Conservation (phyloP, 2,113 vertebrate genomes). For the Centrocercus urophasianus region DNA sequence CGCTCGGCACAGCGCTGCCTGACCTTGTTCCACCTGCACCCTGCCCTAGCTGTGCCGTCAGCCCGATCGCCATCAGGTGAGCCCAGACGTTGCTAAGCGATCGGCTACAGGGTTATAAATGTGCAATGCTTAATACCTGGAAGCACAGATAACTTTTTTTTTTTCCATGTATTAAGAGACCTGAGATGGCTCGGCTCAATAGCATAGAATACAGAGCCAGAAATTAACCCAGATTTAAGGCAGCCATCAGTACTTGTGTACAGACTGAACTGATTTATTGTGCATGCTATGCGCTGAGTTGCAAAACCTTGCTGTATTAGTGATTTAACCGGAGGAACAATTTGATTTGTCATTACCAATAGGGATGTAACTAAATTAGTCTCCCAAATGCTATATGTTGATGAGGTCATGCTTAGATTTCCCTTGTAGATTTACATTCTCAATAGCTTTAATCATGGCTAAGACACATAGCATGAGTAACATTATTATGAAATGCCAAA, state of each 20-base stretch:
- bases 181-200: background rate
- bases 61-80: constrained; percentile 33
- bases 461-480: constrained; percentile 16
- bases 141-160: background rate
- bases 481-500: constrained; percentile 22
- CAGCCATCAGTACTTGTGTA: background rate
- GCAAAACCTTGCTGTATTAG: constrained; percentile 36
- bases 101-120: constrained; percentile 35
- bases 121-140: constrained; percentile 20
- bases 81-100: constrained; percentile 49
- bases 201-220: background rate
- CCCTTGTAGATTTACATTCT: constrained; percentile 54
- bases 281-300: background rate
- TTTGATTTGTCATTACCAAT: constrained; percentile 70
- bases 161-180: background rate
- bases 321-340: constrained; percentile 54
- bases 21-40: constrained; percentile 21
- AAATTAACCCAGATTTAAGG: constrained; percentile 7
- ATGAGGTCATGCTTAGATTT: constrained; percentile 62
- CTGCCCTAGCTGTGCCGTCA: background rate
- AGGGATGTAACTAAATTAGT: constrained; percentile 64
- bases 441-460: constrained; percentile 39
- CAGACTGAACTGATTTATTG: background rate
- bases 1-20: background rate
- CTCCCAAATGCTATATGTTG: constrained; percentile 56